Base-by-base conservation (phyloP, 1,140 invertebrate genomes). In the Charaxes varanes region DNA sequence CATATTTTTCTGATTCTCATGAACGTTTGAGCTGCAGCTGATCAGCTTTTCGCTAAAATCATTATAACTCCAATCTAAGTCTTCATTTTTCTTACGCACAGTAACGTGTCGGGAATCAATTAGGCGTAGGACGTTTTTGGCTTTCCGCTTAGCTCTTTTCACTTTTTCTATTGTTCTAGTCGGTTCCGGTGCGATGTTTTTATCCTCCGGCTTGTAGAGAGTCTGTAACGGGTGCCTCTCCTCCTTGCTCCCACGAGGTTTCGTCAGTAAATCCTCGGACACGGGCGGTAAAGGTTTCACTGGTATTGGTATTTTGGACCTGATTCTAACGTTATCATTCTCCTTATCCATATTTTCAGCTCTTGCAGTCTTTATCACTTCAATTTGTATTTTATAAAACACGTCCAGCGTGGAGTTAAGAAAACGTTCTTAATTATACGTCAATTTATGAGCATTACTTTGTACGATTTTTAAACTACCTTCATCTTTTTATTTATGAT, bases 231-330 rank as follows among this genome's bases (percentile, higher is more conserved):
- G 69, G 16, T 50, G 46, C 26, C 71, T 58, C 10, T 51, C 46
- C 10, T n/a, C 41, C 50, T 47, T 49, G 5, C 12, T 30, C 6
- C 35, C 23, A 19, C 34, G 47, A 23, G 41, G 44, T 7, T 35
- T 47, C 17, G 45, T 30, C 6, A 73, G 15, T 8, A 66, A 36
- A 38, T 53, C 41, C n/a, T 51, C 56, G 1, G 72, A 58, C 31
- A 76, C 19, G 0, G 62, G 40, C 7, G 71, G 72, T 14, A 80
- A 40, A 2, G 61, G 59, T 8, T 65, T 30, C n/a, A 59, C 13
- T 0, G 72, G 72, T 19, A 74, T 26, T 10, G 72, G 70, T 19
- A 73, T 74, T 58, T 56, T 66, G 6, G 64, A 59, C n/a, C n/a
- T n/a, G n/a, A n/a, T n/a, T n/a, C n/a, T n/a, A n/a, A n/a, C n/a